Base-by-base conservation (phyloP, 1,140 invertebrate species). In the Zaprionus kolodkinae region DNA sequence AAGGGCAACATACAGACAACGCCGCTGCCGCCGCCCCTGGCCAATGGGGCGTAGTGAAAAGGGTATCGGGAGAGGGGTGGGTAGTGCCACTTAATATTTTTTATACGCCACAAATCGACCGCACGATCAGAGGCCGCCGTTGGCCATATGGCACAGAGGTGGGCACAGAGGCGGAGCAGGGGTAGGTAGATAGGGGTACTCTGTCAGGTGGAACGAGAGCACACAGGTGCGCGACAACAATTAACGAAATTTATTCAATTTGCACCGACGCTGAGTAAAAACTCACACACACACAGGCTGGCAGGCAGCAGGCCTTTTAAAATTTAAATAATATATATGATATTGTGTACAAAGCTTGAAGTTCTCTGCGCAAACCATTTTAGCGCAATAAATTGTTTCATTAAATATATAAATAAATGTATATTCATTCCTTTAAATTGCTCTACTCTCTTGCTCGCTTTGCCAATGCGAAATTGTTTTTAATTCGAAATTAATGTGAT, bases 21-120 rank as follows among this genome's bases (percentile, higher is more conserved):
- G 70, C 35, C 59, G 75, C 61, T 70, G 63, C 27, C 81, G 70
- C 35, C 55, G 78, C 61, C 74, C 55, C 35, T 50, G 50, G 60
- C 63, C 60, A 56, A 43, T 56, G 52, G 45, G 10, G 45, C 45
- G 45, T 45, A 50, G 17, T 7, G 17, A 50, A 25, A 50, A 50
- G 45, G 45, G 17, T 25, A 50, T 21, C 45, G 11, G 10, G 11
- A 21, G 4, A 17, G 1, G 36, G 6, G 27, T 38, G 21, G 27
- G 71, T 74, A 81, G 78, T 79, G 85, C 85, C 85, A 89, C 85
- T 89, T 89, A 89, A 89, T 89, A 89, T 89, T 89, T 89, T 89
- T 89, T 85, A 88, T 89, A 89, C 72, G 86, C 85, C 85, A 85
- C 85, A 89, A 89, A 89, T 89, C 85, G 85, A 89, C 85, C 85